These are phyloP conservation scores for Prochilodus magdalenae DNA, from an alignment of 2,113 vertebrate species.

Conservation along the genomic window DNA sequence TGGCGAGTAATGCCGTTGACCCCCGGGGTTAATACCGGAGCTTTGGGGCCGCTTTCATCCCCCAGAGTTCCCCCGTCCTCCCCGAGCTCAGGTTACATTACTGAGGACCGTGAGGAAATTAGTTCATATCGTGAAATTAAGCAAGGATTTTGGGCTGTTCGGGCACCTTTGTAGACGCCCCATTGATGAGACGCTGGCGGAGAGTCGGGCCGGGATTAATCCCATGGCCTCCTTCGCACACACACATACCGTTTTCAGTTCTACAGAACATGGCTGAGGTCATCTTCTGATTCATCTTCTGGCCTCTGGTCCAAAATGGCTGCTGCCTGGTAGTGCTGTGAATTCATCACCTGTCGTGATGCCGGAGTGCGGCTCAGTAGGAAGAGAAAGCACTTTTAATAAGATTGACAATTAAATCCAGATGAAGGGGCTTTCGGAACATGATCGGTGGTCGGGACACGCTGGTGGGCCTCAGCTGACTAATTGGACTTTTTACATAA, in stretches of 20 bases:
- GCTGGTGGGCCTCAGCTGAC: conserved; percentile 59
- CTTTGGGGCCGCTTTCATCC: conserved; percentile 80
- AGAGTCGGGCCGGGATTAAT: conserved; percentile 61
- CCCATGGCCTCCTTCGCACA: conserved; percentile 42
- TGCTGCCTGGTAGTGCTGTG: conserved; percentile 55
- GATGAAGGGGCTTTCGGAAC: conserved; percentile 72
- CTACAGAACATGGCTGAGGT: conserved; percentile 60
- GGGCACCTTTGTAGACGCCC: conserved; percentile 74
- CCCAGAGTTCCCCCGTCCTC: conserved; percentile 68
- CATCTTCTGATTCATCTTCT: conserved; percentile 22
- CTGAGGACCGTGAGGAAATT: conserved; percentile 79
- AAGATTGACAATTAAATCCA: conserved; percentile 74
- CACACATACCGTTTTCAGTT: conserved; percentile 39
- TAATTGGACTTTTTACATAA: conserved; percentile 77
- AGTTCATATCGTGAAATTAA: conserved; percentile 82
- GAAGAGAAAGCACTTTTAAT: conserved; percentile 59
- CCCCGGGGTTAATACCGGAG: conserved; percentile 79
- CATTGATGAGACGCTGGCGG: conserved; percentile 65
- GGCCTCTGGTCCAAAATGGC: background rate
- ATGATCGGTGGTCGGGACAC: conserved; percentile 45
- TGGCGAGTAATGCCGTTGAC: conserved; percentile 80
- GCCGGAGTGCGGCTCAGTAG: conserved; percentile 51
- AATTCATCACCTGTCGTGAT: conserved; percentile 71
- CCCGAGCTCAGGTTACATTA: conserved; percentile 77
- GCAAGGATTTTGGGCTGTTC: conserved; percentile 73